These are phyloP conservation scores for Lasioglossum calceatum DNA, from an alignment of 2,888 invertebrate species.

Conservation along the genomic window DNA sequence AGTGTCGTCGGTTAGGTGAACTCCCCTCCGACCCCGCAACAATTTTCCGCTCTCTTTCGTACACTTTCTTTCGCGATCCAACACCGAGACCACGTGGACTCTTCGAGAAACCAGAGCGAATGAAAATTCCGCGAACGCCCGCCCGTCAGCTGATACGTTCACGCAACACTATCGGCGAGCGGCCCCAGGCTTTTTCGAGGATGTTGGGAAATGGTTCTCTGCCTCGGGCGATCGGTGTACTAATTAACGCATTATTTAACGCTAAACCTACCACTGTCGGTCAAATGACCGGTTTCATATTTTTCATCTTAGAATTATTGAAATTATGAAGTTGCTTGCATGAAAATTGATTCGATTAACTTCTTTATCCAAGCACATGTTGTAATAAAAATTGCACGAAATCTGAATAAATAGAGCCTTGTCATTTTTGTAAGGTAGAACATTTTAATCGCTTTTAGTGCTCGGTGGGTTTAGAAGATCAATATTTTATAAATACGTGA, in stretches of 20 bases:
- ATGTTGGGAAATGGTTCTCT: not conserved
- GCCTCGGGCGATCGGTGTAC: not conserved
- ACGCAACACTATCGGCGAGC: not conserved
- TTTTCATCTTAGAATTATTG: too few species aligned
- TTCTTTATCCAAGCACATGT: too few species aligned
- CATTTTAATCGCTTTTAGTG: too few species aligned
- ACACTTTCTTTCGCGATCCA: conserved; percentile 4
- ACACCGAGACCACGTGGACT: conserved; percentile 11
- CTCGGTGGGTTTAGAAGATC: too few species aligned
- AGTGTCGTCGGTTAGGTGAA: conserved; percentile 16
- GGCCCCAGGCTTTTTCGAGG: not conserved
- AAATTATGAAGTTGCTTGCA: too few species aligned
- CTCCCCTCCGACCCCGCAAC: not conserved
- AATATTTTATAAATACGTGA: too few species aligned
- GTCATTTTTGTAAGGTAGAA: too few species aligned
- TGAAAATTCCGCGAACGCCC: conserved; percentile 32
- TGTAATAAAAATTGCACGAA: too few species aligned
- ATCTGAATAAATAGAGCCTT: too few species aligned
- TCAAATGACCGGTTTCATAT: too few species aligned
- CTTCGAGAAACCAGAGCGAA: conserved; percentile 6
- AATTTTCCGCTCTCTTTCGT: conserved; percentile 31
- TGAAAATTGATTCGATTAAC: too few species aligned
- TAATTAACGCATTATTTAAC: not conserved
- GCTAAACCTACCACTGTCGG: too few species aligned
- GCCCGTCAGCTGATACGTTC: conserved; percentile 33